Evolutionary conservation across 2,113 vertebrate genomes (phyloP).

Genomic region (Suncus etruscus): DNA sequence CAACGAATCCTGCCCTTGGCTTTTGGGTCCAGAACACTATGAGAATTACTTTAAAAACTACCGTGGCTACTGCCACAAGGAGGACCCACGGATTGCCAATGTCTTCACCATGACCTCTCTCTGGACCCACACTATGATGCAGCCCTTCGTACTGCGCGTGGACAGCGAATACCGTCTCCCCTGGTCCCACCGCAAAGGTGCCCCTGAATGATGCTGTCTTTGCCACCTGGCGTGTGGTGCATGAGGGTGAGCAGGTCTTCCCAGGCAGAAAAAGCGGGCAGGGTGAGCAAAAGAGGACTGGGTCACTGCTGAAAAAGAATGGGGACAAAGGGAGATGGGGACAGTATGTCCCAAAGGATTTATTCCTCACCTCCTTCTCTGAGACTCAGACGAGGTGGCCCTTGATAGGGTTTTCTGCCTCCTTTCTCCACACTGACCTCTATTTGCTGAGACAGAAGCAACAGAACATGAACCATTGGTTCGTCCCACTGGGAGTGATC

Average conservation of each 20-base stretch:
- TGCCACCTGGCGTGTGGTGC: slow-evolving; percentile 89
- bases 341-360: no score
- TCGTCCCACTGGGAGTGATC: background rate
- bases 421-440: no score
- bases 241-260: slow-evolving; percentile 86
- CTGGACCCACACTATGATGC: slow-evolving; percentile 91
- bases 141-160: slow-evolving; percentile 88
- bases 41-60: slow-evolving; percentile 80
- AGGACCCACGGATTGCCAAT: slow-evolving; percentile 89
- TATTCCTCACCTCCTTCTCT: no score
- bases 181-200: slow-evolving; percentile 84
- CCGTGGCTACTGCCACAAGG: slow-evolving; percentile 83
- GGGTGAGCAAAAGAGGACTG: background rate
- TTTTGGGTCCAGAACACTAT: slow-evolving; percentile 81
- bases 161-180: slow-evolving; percentile 81
- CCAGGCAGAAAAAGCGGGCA: background rate
- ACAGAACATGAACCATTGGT: background rate
- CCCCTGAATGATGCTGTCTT: slow-evolving; percentile 89
- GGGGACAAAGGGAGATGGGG: no score
- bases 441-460: background rate
- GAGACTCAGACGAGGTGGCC: no score
- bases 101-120: slow-evolving; percentile 92
- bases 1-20: slow-evolving; percentile 89
- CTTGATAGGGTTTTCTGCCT: no score
- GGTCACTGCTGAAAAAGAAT: no score